phyloP scores from a whole-genome alignment of 2,113 vertebrate genomes.

The Archocentrus centrarchus region DNA sequence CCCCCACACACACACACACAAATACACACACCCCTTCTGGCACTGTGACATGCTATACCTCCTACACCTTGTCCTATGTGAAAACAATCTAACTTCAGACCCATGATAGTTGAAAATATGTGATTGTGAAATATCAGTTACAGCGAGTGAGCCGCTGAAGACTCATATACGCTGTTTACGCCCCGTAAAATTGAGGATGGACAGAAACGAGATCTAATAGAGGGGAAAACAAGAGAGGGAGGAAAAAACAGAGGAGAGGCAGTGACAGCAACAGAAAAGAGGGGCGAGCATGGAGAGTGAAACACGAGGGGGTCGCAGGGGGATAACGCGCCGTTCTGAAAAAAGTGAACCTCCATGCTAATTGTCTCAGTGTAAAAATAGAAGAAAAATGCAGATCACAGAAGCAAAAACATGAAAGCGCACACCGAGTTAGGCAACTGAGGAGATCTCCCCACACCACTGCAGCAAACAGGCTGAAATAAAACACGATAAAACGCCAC shows the following conservation, averaged over 20 bases:
- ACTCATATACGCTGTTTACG: slow-evolving; percentile 16
- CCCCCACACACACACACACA: slow-evolving; percentile 31
- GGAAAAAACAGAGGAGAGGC: not conserved
- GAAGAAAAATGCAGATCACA: slow-evolving; percentile 13
- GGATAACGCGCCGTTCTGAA: not conserved
- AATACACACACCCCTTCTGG: slow-evolving; percentile 28
- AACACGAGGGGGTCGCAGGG: not conserved
- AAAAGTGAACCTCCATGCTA: not conserved
- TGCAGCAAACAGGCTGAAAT: not conserved
- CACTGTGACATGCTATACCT: slow-evolving; percentile 45
- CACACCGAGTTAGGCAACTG: not conserved
- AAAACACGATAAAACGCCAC: not conserved
- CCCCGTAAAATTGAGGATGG: slow-evolving; percentile 9
- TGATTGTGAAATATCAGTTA: slow-evolving; percentile 32
- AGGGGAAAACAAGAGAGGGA: not conserved
- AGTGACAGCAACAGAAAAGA: not conserved
- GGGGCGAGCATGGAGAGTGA: not conserved
- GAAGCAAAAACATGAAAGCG: slow-evolving; percentile 10
- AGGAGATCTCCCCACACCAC: not conserved
- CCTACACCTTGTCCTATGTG: slow-evolving; percentile 52
- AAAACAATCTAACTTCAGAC: slow-evolving; percentile 43
- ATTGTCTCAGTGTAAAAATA: slow-evolving; percentile 22
- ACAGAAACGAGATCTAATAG: not conserved
- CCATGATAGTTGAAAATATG: slow-evolving; percentile 33
- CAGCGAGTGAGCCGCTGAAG: not conserved